phyloP scores from a whole-genome alignment of 2,113 vertebrate genomes.

The Lycaon pictus region DNA sequence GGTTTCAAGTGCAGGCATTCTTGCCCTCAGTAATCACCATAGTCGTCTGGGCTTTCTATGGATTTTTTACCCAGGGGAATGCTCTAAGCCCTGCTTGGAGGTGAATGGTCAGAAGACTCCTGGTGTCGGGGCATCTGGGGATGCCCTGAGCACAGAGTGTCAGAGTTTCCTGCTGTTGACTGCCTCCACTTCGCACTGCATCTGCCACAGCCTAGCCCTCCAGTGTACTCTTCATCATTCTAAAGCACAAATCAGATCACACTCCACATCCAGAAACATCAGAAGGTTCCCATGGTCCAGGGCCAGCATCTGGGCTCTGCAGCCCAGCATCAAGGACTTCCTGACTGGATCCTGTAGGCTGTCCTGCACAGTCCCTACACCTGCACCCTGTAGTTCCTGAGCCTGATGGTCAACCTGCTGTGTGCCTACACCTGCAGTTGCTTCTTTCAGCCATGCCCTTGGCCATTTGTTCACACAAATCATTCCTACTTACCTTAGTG shows the following conservation, averaged over 20 bases:
- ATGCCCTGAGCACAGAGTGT: not conserved
- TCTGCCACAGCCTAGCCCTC: too few relatives aligned
- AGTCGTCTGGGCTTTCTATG: not conserved
- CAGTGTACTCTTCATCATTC: not conserved
- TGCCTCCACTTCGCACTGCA: not conserved
- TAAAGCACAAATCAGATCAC: not conserved
- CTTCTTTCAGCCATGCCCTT: too few relatives aligned
- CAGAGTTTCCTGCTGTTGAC: not conserved
- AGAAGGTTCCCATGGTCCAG: not conserved
- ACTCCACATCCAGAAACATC: not conserved
- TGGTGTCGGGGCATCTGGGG: not conserved
- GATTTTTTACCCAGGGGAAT: not conserved
- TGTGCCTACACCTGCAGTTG: too few relatives aligned
- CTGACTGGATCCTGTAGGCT: not conserved
- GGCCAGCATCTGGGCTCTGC: not conserved
- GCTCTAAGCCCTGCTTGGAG: not conserved
- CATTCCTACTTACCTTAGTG: not conserved
- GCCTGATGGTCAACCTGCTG: rapidly evolving
- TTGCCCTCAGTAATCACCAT: not conserved
- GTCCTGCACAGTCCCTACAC: too few relatives aligned
- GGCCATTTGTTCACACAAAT: too few relatives aligned
- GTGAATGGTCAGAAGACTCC: not conserved
- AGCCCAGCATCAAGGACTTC: not conserved
- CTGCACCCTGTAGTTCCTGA: not conserved
- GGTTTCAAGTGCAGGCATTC: not conserved